Evolutionary conservation across 2,888 invertebrate genomes (phyloP), one percentile per base, ranked within the genome.

Genomic region (Coenonympha glycerion): DNA sequence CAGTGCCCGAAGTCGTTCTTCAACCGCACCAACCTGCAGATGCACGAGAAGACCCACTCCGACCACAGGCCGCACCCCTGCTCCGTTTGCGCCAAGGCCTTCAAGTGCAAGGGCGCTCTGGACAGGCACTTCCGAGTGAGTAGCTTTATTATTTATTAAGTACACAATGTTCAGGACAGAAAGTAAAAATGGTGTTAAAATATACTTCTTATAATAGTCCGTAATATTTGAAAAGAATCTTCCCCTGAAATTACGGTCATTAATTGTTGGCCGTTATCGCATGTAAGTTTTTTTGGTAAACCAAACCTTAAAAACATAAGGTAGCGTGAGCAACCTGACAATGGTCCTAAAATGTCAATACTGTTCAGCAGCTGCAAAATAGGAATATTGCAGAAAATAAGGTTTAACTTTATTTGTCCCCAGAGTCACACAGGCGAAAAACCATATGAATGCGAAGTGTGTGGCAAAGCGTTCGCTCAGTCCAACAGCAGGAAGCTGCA

Each of bases 31-130:
- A 84, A 85, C 69, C 73, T 85, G 52, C 73, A 73, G 59, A 77
- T 79, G 73, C 85, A 85, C 61, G 71, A 70, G 62, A 73, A 75
- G 50, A 79, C 78, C n/a, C 84, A 85, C 63, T 82, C 82, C 4
- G 82, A 84, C 47, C 42, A 47, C 8, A 60, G 85, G 0, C 85
- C 85, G 8, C 73, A 82, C 63, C 65, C 76, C 3, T 85, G 85
- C 70, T 42, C 63, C 47, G 65, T 79, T 2, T 85, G 85, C 62
- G 61, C 62, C 34, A 84, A 84, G 64, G 83, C 76, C 0, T 85
- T 85, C 70, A 85, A 84, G 63, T 65, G 75, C 45, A 84, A 85
- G 53, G 81, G 80, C 1, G 84, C 83, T 0, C 64, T 84, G 6
- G 79, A 81, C 52, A 57, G 83, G 3, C 84, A 84, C 56, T 75